phyloP scores from a whole-genome alignment of 1,140 invertebrate genomes.

The Drosophila elegans region DNA sequence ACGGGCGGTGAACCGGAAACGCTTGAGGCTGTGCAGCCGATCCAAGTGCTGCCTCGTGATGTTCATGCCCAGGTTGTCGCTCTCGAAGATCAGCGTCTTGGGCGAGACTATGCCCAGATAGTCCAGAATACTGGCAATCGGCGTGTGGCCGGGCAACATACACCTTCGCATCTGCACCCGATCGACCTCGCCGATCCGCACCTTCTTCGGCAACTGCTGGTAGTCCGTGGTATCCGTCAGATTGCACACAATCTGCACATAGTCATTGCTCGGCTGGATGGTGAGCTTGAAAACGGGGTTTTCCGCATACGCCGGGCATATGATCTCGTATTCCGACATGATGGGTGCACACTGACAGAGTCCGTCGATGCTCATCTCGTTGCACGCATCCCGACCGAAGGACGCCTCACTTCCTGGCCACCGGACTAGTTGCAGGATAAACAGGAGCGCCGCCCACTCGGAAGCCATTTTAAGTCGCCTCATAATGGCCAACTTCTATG shows the following conservation, averaged over 20 bases:
- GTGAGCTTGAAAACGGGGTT: conserved; percentile 67
- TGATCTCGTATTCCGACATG: conserved; percentile 66
- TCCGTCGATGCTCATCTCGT: conserved; percentile 48
- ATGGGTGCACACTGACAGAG: conserved; percentile 65
- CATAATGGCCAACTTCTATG: conserved; percentile 29
- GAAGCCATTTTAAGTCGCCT: conserved; percentile 16
- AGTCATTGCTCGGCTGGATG: conserved; percentile 51
- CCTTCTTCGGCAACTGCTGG: conserved; percentile 52
- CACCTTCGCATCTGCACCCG: conserved; percentile 73
- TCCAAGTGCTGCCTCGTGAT: conserved; percentile 68
- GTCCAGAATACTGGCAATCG: conserved; percentile 71
- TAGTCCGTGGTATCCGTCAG: conserved; percentile 62
- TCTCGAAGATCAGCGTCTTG: conserved; percentile 69
- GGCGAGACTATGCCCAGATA: conserved; percentile 65
- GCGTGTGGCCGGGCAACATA: conserved; percentile 64
- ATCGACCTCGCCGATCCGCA: conserved; percentile 61
- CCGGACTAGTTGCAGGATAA: conserved; percentile 44
- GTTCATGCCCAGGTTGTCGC: conserved; percentile 72
- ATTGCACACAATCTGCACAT: conserved; percentile 71
- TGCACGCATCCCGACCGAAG: conserved; percentile 73
- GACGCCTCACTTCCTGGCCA: conserved; percentile 36
- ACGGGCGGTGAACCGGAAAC: conserved; percentile 68
- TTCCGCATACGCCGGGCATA: conserved; percentile 59
- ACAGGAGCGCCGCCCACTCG: conserved; percentile 31
- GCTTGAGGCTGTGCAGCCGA: conserved; percentile 58